Conservation (phyloP, 2,113 vertebrate species). For the Sakesphorus luctuosus region DNA sequence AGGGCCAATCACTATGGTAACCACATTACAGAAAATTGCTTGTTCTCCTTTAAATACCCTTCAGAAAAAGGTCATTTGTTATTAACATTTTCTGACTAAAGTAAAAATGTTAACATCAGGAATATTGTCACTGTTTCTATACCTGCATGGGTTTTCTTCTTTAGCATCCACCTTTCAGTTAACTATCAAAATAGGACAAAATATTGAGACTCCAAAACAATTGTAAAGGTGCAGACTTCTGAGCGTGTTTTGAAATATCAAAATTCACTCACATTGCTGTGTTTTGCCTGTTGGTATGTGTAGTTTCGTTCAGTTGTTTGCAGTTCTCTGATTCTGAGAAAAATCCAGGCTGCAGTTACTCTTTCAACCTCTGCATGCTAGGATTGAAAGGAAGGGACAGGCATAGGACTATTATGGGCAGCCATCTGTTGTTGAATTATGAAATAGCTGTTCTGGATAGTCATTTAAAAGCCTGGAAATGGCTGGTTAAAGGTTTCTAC, state of each 20-base stretch:
- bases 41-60: constrained; percentile 74
- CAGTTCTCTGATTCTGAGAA: neutral
- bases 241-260: neutral
- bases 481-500: constrained; percentile 24
- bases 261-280: neutral
- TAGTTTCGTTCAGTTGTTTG: neutral
- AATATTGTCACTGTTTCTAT: neutral
- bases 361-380: neutral
- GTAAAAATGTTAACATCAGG: neutral
- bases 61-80: constrained; percentile 70
- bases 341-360: neutral
- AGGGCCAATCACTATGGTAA: constrained; percentile 77
- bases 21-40: constrained; percentile 71
- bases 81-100: constrained; percentile 50
- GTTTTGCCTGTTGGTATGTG: neutral
- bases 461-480: constrained; percentile 17
- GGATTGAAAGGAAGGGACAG: neutral
- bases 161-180: neutral
- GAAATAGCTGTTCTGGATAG: constrained; percentile 36
- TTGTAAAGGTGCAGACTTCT: neutral
- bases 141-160: neutral
- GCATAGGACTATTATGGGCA: neutral
- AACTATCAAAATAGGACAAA: constrained; percentile 45
- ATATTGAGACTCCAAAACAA: constrained; percentile 1
- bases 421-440: neutral